These are phyloP conservation scores for Piprites chloris DNA, from an alignment of 2,113 vertebrate species.

Conservation along the genomic window DNA sequence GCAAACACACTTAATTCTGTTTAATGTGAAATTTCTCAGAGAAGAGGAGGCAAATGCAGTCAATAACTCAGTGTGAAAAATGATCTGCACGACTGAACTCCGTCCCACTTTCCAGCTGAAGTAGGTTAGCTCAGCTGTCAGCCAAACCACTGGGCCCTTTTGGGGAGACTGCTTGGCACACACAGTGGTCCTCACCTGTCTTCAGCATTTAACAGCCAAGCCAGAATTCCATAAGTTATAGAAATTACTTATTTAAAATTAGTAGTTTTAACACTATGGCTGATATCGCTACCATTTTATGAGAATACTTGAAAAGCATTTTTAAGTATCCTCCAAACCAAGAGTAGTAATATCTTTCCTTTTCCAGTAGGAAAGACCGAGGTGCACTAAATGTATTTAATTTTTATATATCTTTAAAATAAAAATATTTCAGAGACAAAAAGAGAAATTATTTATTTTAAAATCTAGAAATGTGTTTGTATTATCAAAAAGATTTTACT, in stretches of 20 bases:
- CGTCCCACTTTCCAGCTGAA: conserved; percentile 8
- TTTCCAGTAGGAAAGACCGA: accelerated
- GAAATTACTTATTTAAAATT: neutral
- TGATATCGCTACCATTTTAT: neutral
- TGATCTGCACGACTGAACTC: neutral
- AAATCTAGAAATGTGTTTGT: neutral
- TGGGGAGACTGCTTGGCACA: neutral
- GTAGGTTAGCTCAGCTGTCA: neutral
- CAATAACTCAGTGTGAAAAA: neutral
- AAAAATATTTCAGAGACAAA: neutral
- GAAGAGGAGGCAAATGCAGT: neutral
- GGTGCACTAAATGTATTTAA: neutral
- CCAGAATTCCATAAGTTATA: neutral
- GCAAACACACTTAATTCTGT: neutral
- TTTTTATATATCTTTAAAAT: neutral
- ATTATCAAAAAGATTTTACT: neutral
- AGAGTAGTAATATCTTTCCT: neutral
- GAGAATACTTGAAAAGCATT: neutral
- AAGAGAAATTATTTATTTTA: neutral
- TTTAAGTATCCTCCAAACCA: neutral
- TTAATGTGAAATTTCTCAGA: neutral
- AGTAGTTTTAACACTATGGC: neutral
- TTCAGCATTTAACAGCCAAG: neutral
- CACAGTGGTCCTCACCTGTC: neutral
- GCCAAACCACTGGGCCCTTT: neutral